Evolutionary conservation across 2,113 vertebrate species (phyloP), one percentile per base, ranked within the genome.

Genomic region (Sclerurus mexicanus): DNA sequence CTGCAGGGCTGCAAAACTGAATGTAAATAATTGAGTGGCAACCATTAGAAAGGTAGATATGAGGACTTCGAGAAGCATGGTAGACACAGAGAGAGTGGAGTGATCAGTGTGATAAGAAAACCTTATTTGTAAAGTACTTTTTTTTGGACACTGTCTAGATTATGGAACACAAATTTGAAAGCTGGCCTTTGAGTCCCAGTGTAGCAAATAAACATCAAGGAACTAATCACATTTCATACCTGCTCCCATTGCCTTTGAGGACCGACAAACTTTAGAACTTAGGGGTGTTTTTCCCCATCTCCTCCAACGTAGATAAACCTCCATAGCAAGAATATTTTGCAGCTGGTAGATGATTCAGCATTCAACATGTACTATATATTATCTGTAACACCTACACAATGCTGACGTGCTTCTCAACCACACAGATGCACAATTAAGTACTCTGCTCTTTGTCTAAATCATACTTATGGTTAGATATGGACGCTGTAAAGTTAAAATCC

Each of bases 221-320:
- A 88, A 77, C 7, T 33, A 39, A 62, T 84, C 68, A 69, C 47
- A 83, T 20, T 66, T 82, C 39, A 31, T 84, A 96, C 42, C 85
- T 96, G 92, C 67, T 94, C 9, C 93, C 95, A 96, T 94, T 97
- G 95, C 87, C 93, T 88, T 96, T 94, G 35, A 94, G 82, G 79
- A 95, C 7, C 42, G 58, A 71, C 7, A 75, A 35, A 76, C 55
- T 44, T 91, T 46, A 69, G 15, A 88, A 47, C 14, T 49, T 67
- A 74, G 25, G 20, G 25, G 79, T 27, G 2, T 28, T 63, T 89
- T 40, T 66, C 27, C 14, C 49, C 78, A 56, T 74, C 56, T 86
- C 30, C 72, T 59, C 17, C 64, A 60, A 78, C 35, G 17, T 20
- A 74, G 59, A 56, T 31, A 56, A 80, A 71, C 11, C n/a, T 89